Percentiles rank a stretch among this genome's conserved stretches.
phyloP scores from a whole-genome alignment of 2,888 invertebrate species.

The Caenorhabditis plicata region DNA sequence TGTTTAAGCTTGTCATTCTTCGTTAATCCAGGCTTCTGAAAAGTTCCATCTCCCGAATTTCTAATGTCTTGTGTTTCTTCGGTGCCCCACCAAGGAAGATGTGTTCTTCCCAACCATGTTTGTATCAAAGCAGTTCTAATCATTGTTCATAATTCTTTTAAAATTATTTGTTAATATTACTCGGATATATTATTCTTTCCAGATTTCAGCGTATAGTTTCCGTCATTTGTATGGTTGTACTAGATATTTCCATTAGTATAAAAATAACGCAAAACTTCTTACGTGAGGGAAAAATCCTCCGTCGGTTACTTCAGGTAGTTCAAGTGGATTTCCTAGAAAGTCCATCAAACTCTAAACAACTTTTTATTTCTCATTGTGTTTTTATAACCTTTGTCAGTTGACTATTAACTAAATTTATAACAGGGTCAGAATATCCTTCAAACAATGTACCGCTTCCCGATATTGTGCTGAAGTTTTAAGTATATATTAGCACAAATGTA shows the following conservation, averaged over 20 bases:
- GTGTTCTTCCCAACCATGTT: conserved; percentile 27
- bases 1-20: conserved; percentile 43
- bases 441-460: conserved; percentile 38
- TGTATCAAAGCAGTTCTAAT: conserved; percentile 38
- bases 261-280: neutral
- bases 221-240: conserved; percentile 51
- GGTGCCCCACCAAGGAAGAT: conserved; percentile 37
- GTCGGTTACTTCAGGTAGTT: conserved; percentile 21
- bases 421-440: conserved; percentile 38
- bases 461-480: conserved; percentile 27
- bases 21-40: conserved; percentile 48
- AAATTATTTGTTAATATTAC: conserved; percentile 9
- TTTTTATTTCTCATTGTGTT: neutral
- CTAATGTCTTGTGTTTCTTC: conserved; percentile 22
- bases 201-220: conserved; percentile 42
- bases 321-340: conserved; percentile 27
- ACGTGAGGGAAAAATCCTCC: conserved; percentile 50
- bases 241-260: conserved; percentile 13
- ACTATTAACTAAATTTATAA: conserved; percentile 39
- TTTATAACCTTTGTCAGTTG: conserved; percentile 22
- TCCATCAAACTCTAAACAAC: conserved; percentile 17
- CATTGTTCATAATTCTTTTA: too few relatives aligned
- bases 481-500: neutral
- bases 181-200: conserved; percentile 45
- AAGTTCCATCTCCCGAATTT: conserved; percentile 50